These are phyloP conservation scores for Anoura caudifer DNA, from an alignment of 2,113 vertebrate species.

Conservation along the genomic window DNA sequence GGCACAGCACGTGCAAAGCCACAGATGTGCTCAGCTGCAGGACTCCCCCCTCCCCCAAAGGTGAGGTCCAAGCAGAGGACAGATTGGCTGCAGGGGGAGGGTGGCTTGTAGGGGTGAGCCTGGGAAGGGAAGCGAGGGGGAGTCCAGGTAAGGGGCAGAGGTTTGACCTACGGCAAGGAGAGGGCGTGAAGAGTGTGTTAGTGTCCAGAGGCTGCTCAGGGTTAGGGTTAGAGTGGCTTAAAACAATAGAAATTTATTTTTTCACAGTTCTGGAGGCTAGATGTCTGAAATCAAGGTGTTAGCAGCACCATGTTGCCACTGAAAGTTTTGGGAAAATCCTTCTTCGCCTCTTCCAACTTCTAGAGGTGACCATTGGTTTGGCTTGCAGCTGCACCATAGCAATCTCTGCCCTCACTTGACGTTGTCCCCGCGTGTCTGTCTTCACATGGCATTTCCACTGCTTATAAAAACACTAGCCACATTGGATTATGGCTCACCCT, in stretches of 20 bases:
- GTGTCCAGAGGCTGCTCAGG: background rate
- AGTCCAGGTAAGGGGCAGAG: background rate
- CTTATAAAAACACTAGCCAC: background rate
- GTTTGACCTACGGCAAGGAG: background rate
- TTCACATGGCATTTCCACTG: background rate
- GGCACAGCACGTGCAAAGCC: background rate
- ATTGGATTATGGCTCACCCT: background rate
- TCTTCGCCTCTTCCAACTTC: background rate
- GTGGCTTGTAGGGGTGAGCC: background rate
- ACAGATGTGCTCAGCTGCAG: background rate
- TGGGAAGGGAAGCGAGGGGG: background rate
- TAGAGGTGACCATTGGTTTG: background rate
- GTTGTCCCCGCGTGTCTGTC: background rate
- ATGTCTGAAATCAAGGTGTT: background rate
- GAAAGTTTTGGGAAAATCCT: background rate
- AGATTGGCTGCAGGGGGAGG: background rate
- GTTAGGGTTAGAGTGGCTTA: background rate
- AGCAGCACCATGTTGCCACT: background rate
- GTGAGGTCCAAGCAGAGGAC: rapidly evolving
- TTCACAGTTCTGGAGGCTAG: background rate
- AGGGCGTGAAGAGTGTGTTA: too few species aligned
- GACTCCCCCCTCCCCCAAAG: background rate
- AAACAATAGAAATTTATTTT: background rate
- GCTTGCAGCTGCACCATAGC: too few species aligned
- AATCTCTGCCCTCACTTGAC: background rate